phyloP scores from a whole-genome alignment of 2,113 vertebrate genomes.

The Protobothrops mucrosquamatus region DNA sequence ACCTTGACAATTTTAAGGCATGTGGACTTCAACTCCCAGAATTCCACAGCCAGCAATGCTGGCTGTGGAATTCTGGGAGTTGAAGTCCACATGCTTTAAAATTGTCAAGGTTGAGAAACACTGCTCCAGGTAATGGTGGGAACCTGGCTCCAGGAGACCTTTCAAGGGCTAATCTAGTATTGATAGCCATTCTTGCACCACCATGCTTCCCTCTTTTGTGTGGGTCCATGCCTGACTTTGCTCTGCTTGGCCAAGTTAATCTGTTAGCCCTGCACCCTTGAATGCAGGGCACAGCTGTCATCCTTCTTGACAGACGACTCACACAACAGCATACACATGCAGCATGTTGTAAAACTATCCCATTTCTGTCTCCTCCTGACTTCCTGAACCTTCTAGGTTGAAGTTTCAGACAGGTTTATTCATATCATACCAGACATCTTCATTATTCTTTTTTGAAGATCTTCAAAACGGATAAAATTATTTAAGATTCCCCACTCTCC shows the following conservation, averaged over 20 bases:
- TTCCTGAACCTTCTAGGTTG: neutral
- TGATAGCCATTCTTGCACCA: neutral
- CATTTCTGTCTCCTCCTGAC: neutral
- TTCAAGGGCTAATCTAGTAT: neutral
- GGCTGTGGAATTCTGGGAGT: too few species aligned
- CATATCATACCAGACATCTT: neutral
- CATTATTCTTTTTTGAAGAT: slow-evolving; percentile 36
- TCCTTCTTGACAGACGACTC: neutral
- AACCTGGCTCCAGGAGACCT: neutral
- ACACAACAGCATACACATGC: neutral
- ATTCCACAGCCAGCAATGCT: too few species aligned
- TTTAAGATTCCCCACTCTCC: neutral
- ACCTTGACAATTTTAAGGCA: too few species aligned
- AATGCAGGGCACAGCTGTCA: neutral
- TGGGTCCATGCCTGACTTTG: neutral
- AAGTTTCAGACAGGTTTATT: neutral
- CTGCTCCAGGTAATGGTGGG: neutral
- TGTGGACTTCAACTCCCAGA: too few species aligned
- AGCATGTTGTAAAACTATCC: neutral
- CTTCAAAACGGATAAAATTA: slow-evolving; percentile 11
- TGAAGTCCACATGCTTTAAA: too few species aligned
- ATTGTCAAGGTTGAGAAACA: too few species aligned
- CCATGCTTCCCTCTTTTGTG: neutral
- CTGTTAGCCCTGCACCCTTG: neutral
- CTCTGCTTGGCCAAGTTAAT: neutral